Percentiles rank a stretch among this genome's conserved stretches.
Conservation (phyloP, 2,113 vertebrate genomes). For the Anhinga rufa region DNA sequence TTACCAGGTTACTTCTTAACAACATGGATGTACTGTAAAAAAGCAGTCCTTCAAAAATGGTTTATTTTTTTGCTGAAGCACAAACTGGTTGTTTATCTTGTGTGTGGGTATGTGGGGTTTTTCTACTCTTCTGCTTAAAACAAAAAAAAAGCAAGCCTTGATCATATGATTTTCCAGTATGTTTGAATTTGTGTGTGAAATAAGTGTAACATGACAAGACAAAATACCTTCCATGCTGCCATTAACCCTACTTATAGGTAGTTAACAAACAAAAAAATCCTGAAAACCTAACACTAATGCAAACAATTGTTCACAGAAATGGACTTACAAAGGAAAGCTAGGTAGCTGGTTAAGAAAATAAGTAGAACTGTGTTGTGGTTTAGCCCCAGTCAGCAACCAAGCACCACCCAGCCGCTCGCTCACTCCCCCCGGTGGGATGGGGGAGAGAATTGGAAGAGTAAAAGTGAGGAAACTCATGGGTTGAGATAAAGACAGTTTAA, state of each 20-base stretch:
- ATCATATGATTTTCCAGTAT: not conserved
- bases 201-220: not conserved
- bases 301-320: not conserved
- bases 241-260: not conserved
- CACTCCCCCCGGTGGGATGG: too few relatives aligned
- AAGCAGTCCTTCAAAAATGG: not conserved
- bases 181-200: not conserved
- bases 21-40: not conserved
- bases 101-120: rapidly evolving
- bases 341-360: not conserved
- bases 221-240: not conserved
- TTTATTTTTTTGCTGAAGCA: not conserved
- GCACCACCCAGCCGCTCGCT: too few relatives aligned
- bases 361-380: too few relatives aligned
- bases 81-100: not conserved
- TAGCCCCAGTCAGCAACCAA: too few relatives aligned
- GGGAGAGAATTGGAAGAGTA: too few relatives aligned
- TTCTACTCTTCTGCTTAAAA: not conserved
- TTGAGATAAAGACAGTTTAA: too few relatives aligned
- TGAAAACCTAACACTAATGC: not conserved
- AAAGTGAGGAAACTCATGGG: too few relatives aligned
- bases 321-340: not conserved
- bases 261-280: not conserved
- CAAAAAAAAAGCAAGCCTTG: not conserved
- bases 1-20: too few relatives aligned